Conservation (phyloP, 2,113 vertebrate genomes). For the Ahaetulla prasina region DNA sequence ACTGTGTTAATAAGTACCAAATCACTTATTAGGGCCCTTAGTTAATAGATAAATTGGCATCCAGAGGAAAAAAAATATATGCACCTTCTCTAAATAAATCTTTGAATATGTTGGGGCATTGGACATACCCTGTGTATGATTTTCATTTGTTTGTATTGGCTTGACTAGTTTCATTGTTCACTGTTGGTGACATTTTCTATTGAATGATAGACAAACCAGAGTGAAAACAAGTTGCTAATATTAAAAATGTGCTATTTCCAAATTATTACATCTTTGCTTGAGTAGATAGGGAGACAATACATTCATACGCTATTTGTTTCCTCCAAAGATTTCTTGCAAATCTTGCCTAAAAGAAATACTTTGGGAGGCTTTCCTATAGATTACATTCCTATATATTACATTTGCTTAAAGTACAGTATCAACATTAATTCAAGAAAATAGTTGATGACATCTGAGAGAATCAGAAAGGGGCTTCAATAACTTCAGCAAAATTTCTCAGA, state of each 20-base stretch:
- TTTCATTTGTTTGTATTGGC: neutral
- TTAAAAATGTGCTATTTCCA: neutral
- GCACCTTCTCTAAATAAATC: neutral
- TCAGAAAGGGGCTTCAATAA: neutral
- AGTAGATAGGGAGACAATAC: neutral
- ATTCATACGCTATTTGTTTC: neutral
- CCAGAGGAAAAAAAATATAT: neutral
- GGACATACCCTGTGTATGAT: neutral
- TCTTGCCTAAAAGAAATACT: neutral
- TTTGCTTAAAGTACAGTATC: too few species aligned
- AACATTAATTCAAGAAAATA: neutral
- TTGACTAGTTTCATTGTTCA: neutral
- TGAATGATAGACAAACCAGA: neutral
- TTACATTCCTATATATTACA: too few species aligned
- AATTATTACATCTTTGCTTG: neutral
- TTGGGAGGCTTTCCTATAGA: too few species aligned
- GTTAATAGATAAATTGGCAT: neutral
- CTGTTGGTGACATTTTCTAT: neutral
- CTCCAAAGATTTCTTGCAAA: neutral
- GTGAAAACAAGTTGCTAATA: neutral
- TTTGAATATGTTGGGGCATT: neutral
- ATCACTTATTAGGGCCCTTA: neutral
- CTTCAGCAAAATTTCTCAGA: neutral
- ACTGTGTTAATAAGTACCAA: neutral
- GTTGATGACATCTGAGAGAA: neutral